These are phyloP conservation scores for Cinclus mexicanus DNA, from an alignment of 2,113 vertebrate genomes.

Conservation along the genomic window DNA sequence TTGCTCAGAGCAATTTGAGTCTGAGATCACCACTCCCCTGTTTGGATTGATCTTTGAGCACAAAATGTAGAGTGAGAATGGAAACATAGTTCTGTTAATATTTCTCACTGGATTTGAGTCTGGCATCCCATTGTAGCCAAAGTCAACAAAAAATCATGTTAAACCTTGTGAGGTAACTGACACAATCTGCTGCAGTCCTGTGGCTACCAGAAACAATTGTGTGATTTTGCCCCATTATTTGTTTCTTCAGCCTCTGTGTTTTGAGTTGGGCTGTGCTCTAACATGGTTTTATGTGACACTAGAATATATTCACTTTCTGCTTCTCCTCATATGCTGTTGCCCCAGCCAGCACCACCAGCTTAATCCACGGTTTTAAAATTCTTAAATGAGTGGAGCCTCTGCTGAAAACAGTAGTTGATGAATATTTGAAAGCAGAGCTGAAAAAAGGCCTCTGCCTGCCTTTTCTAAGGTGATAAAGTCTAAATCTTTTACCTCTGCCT, in stretches of 20 bases:
- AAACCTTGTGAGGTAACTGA: background rate
- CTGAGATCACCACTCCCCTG: background rate
- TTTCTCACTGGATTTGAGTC: conserved; percentile 1
- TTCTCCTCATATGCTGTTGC: background rate
- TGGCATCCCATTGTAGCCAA: background rate
- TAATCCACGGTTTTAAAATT: background rate
- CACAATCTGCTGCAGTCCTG: background rate
- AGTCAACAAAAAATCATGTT: background rate
- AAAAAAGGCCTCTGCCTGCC: background rate
- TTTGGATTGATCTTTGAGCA: background rate
- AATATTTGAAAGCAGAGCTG: background rate
- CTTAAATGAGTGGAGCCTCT: background rate
- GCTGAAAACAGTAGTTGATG: background rate
- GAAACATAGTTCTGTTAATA: background rate
- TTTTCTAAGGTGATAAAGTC: background rate
- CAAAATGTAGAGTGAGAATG: background rate
- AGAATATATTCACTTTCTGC: background rate
- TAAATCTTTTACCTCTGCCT: background rate
- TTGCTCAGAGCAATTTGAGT: background rate
- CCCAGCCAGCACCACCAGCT: background rate
- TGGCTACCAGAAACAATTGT: background rate
- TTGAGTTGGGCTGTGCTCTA: background rate
- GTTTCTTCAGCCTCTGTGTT: background rate
- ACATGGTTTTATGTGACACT: background rate
- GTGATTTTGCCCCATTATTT: background rate